Base-by-base conservation (phyloP, 2,113 vertebrate genomes). In the Carassius gibelio region DNA sequence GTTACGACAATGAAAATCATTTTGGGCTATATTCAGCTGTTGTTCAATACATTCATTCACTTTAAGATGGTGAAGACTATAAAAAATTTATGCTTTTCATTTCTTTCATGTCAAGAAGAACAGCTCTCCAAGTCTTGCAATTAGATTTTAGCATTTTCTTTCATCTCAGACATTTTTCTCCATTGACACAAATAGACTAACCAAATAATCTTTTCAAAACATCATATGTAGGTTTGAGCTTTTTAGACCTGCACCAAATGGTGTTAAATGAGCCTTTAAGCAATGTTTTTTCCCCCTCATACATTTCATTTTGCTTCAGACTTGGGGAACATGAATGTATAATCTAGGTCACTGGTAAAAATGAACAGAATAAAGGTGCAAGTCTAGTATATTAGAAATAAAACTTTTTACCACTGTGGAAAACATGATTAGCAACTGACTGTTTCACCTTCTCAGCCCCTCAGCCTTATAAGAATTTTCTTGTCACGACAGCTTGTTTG, bases 41-140 rank as follows among this genome's bases (percentile, higher is more conserved):
- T 87, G 59, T 84, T 87, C 78, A 61, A 71, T 84, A 81, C 68
- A 69, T 87, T 80, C 48, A 68, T 55, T 85, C 17, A 17, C 45
- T 57, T 68, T 57, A 76, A 87, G 83, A 87, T 85, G 72, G 83
- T 71, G 72, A 77, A 77, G 61, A 82, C 17, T 15, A 77, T 87
- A 76, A 77, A 87, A 77, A 77, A 85, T 85, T 6, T 38, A 87
- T 82, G 81, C 26, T 26, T 81, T 87, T 87, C 50, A 87, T 87
- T 85, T 84, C 23, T 82, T 87, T 87, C 76, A 77, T 87, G 83
- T 71, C 36, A 82, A 52, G 62, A 11, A 75, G 82, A 38, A 36
- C 68, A 81, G 71, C 71, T 84, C 61, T 66, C 57, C 3, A 36
- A 80, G 2, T 74, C 69, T 19, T 64, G 30, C 76, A 84, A 81